phyloP scores from a whole-genome alignment of 2,888 invertebrate species.

The Apodemia duryi region DNA sequence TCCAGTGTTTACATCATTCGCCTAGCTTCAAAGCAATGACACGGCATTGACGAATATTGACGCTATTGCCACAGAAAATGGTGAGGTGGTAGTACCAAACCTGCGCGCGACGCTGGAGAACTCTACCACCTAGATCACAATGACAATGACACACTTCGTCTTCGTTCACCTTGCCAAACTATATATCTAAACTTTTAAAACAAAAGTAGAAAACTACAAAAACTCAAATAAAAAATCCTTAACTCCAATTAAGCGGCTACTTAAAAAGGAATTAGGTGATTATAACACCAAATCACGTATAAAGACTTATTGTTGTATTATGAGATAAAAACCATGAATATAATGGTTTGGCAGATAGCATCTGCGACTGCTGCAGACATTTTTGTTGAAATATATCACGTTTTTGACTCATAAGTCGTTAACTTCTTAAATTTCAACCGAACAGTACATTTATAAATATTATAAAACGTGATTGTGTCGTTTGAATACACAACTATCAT shows the following conservation, averaged over 20 bases:
- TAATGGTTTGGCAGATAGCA: constrained; percentile 59
- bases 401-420: constrained; percentile 67
- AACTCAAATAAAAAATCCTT: not conserved
- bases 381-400: constrained; percentile 62
- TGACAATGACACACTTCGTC: too few species aligned
- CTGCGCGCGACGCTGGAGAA: too few species aligned
- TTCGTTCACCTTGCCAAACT: too few species aligned
- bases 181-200: too few species aligned
- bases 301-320: constrained; percentile 65
- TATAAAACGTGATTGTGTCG: constrained; percentile 49
- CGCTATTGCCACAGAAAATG: too few species aligned
- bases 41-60: too few species aligned
- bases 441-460: constrained; percentile 11
- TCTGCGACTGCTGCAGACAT: constrained; percentile 53
- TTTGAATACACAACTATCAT: constrained; percentile 43
- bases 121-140: too few species aligned
- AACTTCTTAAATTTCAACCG: constrained; percentile 34
- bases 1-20: too few species aligned
- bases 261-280: constrained; percentile 47
- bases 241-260: constrained; percentile 41
- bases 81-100: too few species aligned
- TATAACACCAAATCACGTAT: constrained; percentile 63
- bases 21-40: too few species aligned
- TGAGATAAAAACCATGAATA: constrained; percentile 48
- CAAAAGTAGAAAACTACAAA: not conserved